These are phyloP conservation scores for Palaemon carinicauda DNA, from an alignment of 1,140 invertebrate genomes.

Conservation along the genomic window DNA sequence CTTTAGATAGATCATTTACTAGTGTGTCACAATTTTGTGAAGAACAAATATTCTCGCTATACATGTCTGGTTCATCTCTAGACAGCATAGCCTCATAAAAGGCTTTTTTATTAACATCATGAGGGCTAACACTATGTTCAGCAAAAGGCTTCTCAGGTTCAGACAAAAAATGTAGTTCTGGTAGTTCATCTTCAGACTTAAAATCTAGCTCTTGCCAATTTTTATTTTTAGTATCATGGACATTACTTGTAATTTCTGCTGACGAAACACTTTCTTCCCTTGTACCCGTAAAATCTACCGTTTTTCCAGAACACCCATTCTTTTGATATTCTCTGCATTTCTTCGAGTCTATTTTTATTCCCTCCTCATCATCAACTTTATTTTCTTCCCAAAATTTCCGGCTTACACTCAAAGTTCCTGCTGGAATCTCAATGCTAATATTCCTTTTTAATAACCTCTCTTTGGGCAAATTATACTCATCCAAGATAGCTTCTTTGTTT, in stretches of 20 bases:
- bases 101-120: neutral
- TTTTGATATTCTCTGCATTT: neutral
- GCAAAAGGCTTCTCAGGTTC: no score
- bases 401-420: neutral
- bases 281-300: neutral
- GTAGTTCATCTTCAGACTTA: no score
- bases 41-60: neutral
- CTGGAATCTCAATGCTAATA: neutral
- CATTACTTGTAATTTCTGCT: no score
- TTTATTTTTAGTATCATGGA: no score
- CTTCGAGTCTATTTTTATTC: neutral
- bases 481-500: neutral
- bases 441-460: neutral
- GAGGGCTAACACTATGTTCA: neutral
- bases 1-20: no score
- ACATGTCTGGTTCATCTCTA: neutral
- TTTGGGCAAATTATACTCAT: neutral
- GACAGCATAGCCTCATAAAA: slow-evolving; percentile 22
- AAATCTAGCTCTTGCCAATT: no score
- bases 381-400: neutral
- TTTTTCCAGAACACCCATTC: no score
- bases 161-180: no score
- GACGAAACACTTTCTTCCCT: neutral
- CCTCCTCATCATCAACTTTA: neutral
- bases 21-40: no score